Evolutionary conservation across 2,797 vertebrate genomes (phyloP), one percentile per base, ranked within the genome.

Genomic region (Brotogeris chrysoptera): DNA sequence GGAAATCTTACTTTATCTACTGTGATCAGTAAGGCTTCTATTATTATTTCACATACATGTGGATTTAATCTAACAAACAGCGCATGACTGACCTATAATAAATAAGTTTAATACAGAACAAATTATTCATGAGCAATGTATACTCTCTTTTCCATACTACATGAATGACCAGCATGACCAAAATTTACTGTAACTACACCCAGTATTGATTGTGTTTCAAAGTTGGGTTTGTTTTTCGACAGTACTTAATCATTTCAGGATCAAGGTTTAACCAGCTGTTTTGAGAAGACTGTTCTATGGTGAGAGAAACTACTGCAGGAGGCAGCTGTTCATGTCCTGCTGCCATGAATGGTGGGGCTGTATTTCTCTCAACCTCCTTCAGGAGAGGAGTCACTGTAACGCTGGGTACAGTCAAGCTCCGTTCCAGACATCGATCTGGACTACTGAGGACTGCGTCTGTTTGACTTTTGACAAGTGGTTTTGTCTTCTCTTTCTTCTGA

Each of bases 151-250:
- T 92, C 49, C 25, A 38, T 15, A 28, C 4, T 8, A 70, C 9
- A 44, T 30, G 32, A 66, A 55, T 13, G n/a, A n/a, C n/a, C 28
- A 77, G 50, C 47, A 50, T 21, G 32, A 65, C 9, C 44, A 52
- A 80, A 78, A 39, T 6, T n/a, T 25, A 32, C 23, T 7, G 8
- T 60, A 49, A 66, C 98, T 98, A 99, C 21, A 99, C 99, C 99
- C 99, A 99, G 57, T 99, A 99, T 41, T 99, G 99, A 96, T 92
- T 98, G 74, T 68, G 97, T 90, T 98, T 99, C 94, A 99, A 97
- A 10, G 97, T 96, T 4, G 99, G 98, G 80, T 98, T 98, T 85
- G 98, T 94, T 74, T 97, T 98, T 81, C 93, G 96, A 94, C 99
- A 98, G 28, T 98, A 97, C 13, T 98, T 98, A 39, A 97, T 97